These are phyloP conservation scores for Montifringilla adamsi DNA, from an alignment of 2,113 vertebrate genomes.

Conservation along the genomic window DNA sequence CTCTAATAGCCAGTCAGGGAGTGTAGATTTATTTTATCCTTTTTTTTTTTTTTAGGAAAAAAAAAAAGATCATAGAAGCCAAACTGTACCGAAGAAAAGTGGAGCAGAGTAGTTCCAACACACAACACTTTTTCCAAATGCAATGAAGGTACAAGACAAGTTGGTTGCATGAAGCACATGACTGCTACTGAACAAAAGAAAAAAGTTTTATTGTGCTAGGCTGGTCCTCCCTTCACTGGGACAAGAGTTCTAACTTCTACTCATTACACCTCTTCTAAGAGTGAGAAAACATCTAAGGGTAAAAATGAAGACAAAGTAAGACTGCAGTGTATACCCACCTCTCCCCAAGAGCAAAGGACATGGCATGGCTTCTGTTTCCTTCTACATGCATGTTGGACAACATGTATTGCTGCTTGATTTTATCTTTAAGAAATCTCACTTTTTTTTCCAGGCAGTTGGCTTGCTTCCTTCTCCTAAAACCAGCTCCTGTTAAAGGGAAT, in stretches of 20 bases:
- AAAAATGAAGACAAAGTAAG: background rate
- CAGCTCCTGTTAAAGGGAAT: background rate
- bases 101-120: background rate
- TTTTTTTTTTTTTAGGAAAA: background rate
- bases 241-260: background rate
- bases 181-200: background rate
- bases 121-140: background rate
- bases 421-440: background rate
- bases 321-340: background rate
- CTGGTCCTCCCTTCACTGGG: background rate
- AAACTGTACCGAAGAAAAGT: background rate
- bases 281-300: background rate
- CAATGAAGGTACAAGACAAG: background rate
- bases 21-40: constrained; percentile 11
- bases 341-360: background rate
- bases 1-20: constrained; percentile 22
- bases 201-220: background rate
- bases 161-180: background rate
- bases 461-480: background rate
- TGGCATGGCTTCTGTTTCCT: background rate
- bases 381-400: background rate
- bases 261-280: background rate
- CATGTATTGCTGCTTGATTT: background rate
- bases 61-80: background rate
- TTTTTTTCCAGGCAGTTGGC: background rate